Conservation (phyloP, 2,113 vertebrate genomes). For the Eolophus roseicapilla region DNA sequence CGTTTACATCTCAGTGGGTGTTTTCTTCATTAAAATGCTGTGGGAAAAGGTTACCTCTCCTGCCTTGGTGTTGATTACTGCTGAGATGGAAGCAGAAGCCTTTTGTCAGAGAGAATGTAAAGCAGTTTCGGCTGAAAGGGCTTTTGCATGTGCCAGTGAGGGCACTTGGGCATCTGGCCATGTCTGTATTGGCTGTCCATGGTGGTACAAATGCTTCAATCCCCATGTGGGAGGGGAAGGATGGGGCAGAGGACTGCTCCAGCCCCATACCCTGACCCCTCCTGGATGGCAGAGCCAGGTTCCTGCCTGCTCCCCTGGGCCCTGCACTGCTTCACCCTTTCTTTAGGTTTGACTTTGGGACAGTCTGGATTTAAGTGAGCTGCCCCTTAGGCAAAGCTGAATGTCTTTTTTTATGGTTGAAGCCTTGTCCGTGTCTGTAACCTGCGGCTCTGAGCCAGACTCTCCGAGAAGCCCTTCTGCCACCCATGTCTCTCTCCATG, state of each 20-base stretch:
- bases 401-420: accelerated
- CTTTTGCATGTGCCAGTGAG: accelerated
- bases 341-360: not conserved
- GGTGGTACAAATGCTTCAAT: not conserved
- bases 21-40: conserved; percentile 44
- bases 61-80: not conserved
- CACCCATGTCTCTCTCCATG: accelerated
- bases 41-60: conserved; percentile 4
- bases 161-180: accelerated
- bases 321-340: accelerated
- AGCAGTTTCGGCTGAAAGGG: not conserved
- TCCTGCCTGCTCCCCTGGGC: not conserved
- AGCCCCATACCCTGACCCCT: not conserved
- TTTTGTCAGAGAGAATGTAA: not conserved
- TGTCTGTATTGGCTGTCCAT: accelerated
- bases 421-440: not conserved
- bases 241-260: not conserved
- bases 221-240: no score
- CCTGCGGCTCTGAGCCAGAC: not conserved
- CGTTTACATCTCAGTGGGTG: not conserved
- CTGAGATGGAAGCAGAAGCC: not conserved
- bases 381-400: accelerated
- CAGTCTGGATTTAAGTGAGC: accelerated
- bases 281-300: not conserved
- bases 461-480: not conserved